Base-by-base conservation (phyloP, 2,113 vertebrate genomes). In the Melospiza melodia region DNA sequence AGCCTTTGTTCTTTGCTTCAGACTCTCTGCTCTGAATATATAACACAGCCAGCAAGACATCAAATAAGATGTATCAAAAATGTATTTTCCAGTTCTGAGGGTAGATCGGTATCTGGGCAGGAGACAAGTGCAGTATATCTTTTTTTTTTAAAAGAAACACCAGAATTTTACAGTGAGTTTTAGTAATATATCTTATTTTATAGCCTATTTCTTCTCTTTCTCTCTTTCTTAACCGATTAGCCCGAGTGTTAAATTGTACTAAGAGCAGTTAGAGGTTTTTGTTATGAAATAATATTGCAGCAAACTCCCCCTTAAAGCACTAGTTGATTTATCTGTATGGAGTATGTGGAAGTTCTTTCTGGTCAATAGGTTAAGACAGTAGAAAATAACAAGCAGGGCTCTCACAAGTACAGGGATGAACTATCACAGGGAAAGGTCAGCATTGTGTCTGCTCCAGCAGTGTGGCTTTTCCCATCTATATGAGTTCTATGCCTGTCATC, bases 1-100 rank as follows among this genome's bases (percentile, higher is more conserved):
- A 95, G 93, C 77, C 91, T 95, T 96, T 97, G 69, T 97, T 97
- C 93, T 95, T 94, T 96, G 88, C 94, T 97, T 96, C 95, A 84
- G 46, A 65, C 73, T 93, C 93, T 94, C 95, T 97, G 95, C 93
- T 97, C 87, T 94, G 97, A 98, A 97, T 98, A 93, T 78, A 94
- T 95, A 98, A 95, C 67, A 66, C 92, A 91, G 58, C 21, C 81
- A 46, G 54, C 44, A 48, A 71, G 80, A 79, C 52, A 79, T 71
- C 73, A 90, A 61, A 48, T 69, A 73, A 84, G 27, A 8, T 35
- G 44, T 69, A 72, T 71, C 33, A 27, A 35, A 81, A 88, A 59
- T 2, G 3, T 55, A 46, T 46, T 94, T 90, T 90, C 73, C 18
- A 43, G 2, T 93, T 80, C 61, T 2, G 11, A 69, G n/a, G 18